These are phyloP conservation scores for Enteromius fasciolatus DNA, from an alignment of 2,797 vertebrate species.

Conservation along the genomic window DNA sequence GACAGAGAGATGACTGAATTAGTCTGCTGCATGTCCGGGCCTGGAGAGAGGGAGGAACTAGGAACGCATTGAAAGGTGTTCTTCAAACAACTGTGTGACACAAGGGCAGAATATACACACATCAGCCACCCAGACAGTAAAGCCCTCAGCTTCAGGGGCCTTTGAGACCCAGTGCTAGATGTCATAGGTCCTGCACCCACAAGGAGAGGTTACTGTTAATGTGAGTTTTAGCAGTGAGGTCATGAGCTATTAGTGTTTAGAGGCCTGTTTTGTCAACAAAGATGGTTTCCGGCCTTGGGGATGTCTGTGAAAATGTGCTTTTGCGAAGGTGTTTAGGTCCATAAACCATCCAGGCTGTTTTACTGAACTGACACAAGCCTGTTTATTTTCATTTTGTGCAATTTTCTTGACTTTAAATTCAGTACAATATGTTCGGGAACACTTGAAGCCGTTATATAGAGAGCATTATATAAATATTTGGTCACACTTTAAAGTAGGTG, in stretches of 20 bases:
- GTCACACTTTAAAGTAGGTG: too few relatives aligned
- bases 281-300: slow-evolving; percentile 46
- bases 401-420: too few relatives aligned
- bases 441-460: background rate
- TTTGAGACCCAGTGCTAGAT: slow-evolving; percentile 25
- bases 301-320: slow-evolving; percentile 12
- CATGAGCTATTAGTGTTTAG: slow-evolving; percentile 46
- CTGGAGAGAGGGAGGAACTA: slow-evolving; percentile 56
- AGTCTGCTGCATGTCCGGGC: slow-evolving; percentile 55
- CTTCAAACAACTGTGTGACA: slow-evolving; percentile 57
- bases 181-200: slow-evolving; percentile 37
- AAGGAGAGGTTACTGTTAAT: slow-evolving; percentile 64
- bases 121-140: slow-evolving; percentile 53
- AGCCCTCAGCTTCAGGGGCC: slow-evolving; percentile 37
- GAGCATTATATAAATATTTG: background rate
- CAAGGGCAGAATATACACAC: slow-evolving; percentile 52
- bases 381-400: background rate
- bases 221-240: slow-evolving; percentile 31
- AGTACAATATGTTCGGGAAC: background rate
- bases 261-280: slow-evolving; percentile 14
- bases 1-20: slow-evolving; percentile 47
- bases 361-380: background rate
- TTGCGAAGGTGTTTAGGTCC: background rate
- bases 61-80: slow-evolving; percentile 47
- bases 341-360: background rate